These are phyloP conservation scores for Dasyornis broadbenti DNA, from an alignment of 2,113 vertebrate genomes.

Conservation along the genomic window DNA sequence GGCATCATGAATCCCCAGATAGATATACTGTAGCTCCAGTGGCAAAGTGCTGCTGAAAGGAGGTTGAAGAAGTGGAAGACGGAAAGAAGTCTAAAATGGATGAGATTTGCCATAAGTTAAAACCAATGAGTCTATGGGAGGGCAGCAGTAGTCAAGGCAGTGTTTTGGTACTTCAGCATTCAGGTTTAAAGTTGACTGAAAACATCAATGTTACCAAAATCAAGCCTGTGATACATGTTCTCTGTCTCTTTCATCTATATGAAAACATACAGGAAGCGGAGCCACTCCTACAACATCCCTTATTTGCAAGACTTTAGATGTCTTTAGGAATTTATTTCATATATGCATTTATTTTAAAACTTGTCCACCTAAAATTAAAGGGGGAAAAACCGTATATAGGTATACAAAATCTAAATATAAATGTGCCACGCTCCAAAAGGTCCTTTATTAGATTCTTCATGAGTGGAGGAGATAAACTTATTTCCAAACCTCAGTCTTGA, in stretches of 20 bases:
- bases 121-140: not conserved
- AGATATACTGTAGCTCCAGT: not conserved
- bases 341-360: not conserved
- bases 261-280: not conserved
- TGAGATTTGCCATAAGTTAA: not conserved
- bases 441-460: not conserved
- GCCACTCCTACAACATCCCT: not conserved
- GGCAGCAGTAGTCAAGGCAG: not conserved
- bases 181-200: not conserved
- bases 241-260: not conserved
- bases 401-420: not conserved
- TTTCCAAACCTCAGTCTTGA: not conserved
- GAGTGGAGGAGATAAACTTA: not conserved
- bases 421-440: not conserved
- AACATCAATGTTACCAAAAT: not conserved
- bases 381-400: accelerated
- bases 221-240: not conserved
- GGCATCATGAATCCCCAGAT: not conserved
- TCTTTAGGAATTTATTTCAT: not conserved
- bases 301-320: not conserved
- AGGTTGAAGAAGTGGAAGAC: not conserved
- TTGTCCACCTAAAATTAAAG: not conserved
- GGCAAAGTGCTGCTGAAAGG: not conserved
- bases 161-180: not conserved
- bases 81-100: not conserved